Percentiles rank a stretch among this genome's conserved stretches.
phyloP scores from a whole-genome alignment of 2,113 vertebrate genomes.

The Forbesichthys agassizii region DNA sequence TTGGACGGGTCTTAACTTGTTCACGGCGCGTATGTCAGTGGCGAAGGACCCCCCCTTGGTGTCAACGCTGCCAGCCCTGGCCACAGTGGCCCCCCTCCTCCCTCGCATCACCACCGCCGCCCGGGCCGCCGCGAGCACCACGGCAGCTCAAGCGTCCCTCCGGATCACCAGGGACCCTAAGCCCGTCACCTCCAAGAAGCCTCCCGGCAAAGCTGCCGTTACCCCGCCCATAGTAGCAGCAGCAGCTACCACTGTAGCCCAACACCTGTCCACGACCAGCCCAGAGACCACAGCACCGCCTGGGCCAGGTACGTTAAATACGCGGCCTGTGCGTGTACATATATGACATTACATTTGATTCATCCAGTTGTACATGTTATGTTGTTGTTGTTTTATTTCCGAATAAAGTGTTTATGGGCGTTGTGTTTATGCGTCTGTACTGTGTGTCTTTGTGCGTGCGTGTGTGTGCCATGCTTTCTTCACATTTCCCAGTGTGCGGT shows the following conservation, averaged over 20 bases:
- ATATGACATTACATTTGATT: neutral
- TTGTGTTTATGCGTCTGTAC: too few relatives aligned
- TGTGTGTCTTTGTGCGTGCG: neutral
- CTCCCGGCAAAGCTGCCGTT: conserved; percentile 32
- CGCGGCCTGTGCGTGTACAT: neutral
- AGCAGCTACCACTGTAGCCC: conserved; percentile 21
- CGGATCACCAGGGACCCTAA: conserved; percentile 45
- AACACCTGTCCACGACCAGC: neutral
- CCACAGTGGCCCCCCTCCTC: conserved; percentile 40
- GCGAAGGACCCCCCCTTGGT: conserved; percentile 33
- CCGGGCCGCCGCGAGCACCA: conserved; percentile 8
- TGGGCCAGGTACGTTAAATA: conserved; percentile 57
- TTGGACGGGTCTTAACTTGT: neutral
- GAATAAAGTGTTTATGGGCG: too few relatives aligned
- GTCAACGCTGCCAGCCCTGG: conserved; percentile 26
- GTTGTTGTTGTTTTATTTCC: too few relatives aligned
- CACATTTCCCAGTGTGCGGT: conserved; percentile 78
- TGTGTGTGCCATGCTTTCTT: conserved; percentile 13
- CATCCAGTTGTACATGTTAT: too few relatives aligned
- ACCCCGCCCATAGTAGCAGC: conserved; percentile 33
- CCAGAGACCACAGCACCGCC: conserved; percentile 30
- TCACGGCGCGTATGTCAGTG: conserved; percentile 56
- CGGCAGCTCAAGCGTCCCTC: conserved; percentile 6
- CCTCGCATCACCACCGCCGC: conserved; percentile 18
- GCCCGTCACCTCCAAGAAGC: conserved; percentile 40